Percentiles rank a stretch among this genome's conserved stretches.
Evolutionary conservation across 2,113 vertebrate species (phyloP).

Genomic region (Ciconia stormi): DNA sequence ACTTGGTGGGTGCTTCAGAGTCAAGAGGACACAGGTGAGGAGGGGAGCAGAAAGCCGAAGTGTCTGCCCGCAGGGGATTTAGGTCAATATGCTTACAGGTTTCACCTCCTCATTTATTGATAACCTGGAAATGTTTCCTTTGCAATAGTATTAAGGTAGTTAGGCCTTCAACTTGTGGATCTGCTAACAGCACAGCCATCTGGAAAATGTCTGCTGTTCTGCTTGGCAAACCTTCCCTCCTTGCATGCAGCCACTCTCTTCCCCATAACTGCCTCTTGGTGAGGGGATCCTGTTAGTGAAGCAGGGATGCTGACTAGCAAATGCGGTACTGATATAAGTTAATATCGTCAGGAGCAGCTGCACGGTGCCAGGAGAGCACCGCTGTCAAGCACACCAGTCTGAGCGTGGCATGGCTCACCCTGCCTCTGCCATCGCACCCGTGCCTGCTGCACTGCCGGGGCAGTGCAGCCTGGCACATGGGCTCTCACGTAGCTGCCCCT

Average conservation of each 20-base stretch:
- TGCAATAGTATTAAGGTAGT: background rate
- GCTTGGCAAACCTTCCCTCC: background rate
- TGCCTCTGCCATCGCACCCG: accelerated
- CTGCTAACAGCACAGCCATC: background rate
- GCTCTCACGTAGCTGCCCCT: background rate
- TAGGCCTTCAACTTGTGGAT: background rate
- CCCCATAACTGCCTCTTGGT: background rate
- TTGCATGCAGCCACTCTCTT: background rate
- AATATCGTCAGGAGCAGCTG: background rate
- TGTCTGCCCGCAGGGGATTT: background rate
- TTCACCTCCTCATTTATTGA: background rate
- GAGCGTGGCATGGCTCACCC: background rate
- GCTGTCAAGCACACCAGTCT: background rate
- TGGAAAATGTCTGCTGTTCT: background rate
- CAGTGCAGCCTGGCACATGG: accelerated
- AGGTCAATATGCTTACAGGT: background rate
- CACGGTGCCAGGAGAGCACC: background rate
- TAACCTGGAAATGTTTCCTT: background rate
- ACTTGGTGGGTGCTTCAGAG: background rate
- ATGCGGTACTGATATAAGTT: background rate
- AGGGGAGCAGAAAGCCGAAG: background rate
- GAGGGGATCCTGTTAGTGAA: background rate
- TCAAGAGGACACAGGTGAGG: background rate
- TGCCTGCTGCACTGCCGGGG: accelerated
- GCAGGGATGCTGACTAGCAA: background rate